Conservation (phyloP, 2,797 vertebrate species). For the Enteromius trimaculatus region DNA sequence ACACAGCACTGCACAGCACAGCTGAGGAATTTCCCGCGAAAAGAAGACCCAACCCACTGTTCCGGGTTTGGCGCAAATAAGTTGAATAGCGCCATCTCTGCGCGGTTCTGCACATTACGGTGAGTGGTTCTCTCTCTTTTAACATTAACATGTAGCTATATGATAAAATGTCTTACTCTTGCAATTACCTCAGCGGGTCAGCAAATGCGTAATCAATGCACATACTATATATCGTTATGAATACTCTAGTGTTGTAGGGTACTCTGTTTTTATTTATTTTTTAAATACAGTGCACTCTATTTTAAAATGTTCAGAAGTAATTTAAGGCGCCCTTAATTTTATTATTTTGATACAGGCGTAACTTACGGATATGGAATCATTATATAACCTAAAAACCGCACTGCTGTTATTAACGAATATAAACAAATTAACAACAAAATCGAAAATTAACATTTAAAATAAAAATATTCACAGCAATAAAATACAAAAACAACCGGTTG, state of each 20-base stretch:
- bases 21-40: conserved; percentile 15
- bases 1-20: too few relatives aligned
- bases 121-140: neutral
- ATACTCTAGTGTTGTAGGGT: neutral
- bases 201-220: neutral
- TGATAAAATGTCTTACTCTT: neutral
- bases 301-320: too few relatives aligned
- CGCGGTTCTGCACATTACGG: neutral
- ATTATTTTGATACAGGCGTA: neutral
- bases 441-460: too few relatives aligned
- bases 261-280: too few relatives aligned
- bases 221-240: neutral
- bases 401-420: too few relatives aligned
- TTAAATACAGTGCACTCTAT: too few relatives aligned
- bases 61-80: neutral
- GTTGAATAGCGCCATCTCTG: conserved; percentile 1
- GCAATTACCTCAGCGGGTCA: neutral
- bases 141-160: too few relatives aligned
- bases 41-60: neutral
- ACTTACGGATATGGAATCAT: neutral
- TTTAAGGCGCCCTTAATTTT: neutral
- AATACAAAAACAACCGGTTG: too few relatives aligned
- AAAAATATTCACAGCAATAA: neutral
- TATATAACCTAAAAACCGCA: too few relatives aligned
- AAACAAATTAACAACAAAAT: neutral